phyloP scores from a whole-genome alignment of 2,113 vertebrate species.

The Turdus rufiventris region DNA sequence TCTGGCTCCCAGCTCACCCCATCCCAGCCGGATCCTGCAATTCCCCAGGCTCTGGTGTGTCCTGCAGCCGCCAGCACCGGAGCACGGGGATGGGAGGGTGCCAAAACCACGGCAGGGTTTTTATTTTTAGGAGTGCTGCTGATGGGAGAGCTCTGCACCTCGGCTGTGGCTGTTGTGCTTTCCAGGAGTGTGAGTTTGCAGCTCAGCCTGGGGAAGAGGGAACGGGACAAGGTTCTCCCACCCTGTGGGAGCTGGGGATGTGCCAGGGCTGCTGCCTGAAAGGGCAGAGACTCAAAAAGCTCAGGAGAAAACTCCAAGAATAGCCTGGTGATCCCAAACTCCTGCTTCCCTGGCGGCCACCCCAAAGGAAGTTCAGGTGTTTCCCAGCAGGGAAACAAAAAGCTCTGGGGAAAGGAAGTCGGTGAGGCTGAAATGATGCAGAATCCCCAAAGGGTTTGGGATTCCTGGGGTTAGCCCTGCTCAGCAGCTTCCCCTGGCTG shows the following conservation, averaged over 20 bases:
- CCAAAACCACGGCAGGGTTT: fast-evolving
- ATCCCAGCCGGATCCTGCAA: neutral
- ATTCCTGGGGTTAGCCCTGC: neutral
- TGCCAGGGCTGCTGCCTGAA: neutral
- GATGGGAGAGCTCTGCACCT: neutral
- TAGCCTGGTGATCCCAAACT: neutral
- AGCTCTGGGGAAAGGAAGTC: neutral
- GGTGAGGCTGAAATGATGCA: neutral
- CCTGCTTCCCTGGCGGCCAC: neutral
- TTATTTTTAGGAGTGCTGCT: neutral
- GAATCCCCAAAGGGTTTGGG: neutral
- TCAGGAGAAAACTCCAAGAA: neutral
- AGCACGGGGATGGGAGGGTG: neutral
- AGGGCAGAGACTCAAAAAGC: neutral
- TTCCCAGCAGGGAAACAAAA: neutral
- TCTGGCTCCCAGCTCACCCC: neutral
- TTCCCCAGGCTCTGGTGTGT: fast-evolving
- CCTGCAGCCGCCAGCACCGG: neutral
- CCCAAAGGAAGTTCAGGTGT: neutral
- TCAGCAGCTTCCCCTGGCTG: neutral
- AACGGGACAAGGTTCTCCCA: neutral
- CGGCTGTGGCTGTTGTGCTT: neutral
- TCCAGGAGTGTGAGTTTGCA: neutral
- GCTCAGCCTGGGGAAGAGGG: neutral
- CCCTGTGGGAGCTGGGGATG: neutral